These are phyloP conservation scores for Microctenopoma steveboyesi DNA, from an alignment of 2,797 vertebrate genomes.

Conservation along the genomic window DNA sequence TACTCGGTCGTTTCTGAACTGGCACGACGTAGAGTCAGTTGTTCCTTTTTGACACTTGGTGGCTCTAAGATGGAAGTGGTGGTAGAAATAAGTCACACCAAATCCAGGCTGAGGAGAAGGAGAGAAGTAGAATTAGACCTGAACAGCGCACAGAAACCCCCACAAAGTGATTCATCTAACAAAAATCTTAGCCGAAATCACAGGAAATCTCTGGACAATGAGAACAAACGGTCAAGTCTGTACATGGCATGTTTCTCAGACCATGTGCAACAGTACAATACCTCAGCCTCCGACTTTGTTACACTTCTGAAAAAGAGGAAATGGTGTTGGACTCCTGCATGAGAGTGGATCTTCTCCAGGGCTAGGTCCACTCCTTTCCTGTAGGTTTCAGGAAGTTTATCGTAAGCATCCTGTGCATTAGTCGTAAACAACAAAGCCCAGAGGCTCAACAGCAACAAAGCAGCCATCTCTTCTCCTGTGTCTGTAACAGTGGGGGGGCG, in stretches of 20 bases:
- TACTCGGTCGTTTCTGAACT: conserved; percentile 80
- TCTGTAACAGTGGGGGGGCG: conserved; percentile 11
- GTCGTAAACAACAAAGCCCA: conserved; percentile 48
- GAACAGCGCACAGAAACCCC: not conserved
- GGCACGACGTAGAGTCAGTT: conserved; percentile 48
- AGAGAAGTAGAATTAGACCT: not conserved
- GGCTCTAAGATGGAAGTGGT: conserved; percentile 81
- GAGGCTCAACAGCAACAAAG: conserved; percentile 55
- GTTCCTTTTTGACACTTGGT: conserved; percentile 77
- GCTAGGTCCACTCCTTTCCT: conserved; percentile 78
- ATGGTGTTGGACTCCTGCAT: conserved; percentile 59
- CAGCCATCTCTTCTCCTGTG: conserved; percentile 71
- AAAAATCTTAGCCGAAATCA: conserved; percentile 2
- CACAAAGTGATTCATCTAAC: not conserved
- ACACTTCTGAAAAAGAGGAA: conserved; percentile 75
- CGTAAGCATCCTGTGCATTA: conserved; percentile 60
- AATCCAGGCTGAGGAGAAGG: conserved; percentile 72
- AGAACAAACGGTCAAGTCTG: not conserved
- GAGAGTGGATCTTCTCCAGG: conserved; percentile 65
- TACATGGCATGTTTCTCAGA: not conserved
- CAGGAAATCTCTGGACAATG: not conserved
- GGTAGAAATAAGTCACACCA: conserved; percentile 73
- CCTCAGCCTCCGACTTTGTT: conserved; percentile 64
- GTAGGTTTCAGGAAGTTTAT: conserved; percentile 61
- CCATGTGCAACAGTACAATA: conserved; percentile 24